phyloP scores from a whole-genome alignment of 2,888 invertebrate species.

The Microctonus brassicae region DNA sequence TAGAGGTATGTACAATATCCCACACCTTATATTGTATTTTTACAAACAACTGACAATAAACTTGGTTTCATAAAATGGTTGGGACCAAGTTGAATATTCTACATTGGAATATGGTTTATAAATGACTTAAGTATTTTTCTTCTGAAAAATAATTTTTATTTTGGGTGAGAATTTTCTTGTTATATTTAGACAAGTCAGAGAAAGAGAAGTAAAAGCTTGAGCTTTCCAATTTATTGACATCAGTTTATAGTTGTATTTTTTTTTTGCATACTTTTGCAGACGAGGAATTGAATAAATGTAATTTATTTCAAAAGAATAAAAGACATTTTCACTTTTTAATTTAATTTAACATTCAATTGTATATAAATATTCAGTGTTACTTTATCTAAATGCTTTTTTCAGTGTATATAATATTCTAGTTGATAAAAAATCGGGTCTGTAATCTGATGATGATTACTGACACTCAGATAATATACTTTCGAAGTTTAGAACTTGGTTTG shows the following conservation, averaged over 20 bases:
- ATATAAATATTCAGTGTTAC: neutral
- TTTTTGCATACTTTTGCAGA: neutral
- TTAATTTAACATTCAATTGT: too few species aligned
- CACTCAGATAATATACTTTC: slow-evolving; percentile 22
- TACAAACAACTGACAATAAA: neutral
- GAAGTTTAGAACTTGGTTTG: neutral
- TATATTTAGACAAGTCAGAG: neutral
- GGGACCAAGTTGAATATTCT: neutral
- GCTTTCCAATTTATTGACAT: slow-evolving; percentile 48
- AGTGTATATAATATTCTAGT: too few species aligned
- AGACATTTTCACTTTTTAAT: too few species aligned
- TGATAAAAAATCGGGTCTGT: too few species aligned
- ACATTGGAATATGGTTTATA: too few species aligned
- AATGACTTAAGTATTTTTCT: too few species aligned
- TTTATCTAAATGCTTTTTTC: too few species aligned
- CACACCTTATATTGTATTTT: neutral
- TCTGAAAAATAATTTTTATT: neutral
- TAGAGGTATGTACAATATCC: neutral
- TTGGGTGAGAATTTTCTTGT: neutral
- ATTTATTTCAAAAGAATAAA: too few species aligned
- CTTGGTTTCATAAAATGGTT: neutral
- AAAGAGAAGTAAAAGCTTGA: slow-evolving; percentile 40
- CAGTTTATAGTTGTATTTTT: slow-evolving; percentile 47
- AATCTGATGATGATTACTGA: slow-evolving; percentile 28
- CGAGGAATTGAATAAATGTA: too few species aligned